Conservation (phyloP, 2,888 invertebrate genomes). For the Ditula angustiorana region DNA sequence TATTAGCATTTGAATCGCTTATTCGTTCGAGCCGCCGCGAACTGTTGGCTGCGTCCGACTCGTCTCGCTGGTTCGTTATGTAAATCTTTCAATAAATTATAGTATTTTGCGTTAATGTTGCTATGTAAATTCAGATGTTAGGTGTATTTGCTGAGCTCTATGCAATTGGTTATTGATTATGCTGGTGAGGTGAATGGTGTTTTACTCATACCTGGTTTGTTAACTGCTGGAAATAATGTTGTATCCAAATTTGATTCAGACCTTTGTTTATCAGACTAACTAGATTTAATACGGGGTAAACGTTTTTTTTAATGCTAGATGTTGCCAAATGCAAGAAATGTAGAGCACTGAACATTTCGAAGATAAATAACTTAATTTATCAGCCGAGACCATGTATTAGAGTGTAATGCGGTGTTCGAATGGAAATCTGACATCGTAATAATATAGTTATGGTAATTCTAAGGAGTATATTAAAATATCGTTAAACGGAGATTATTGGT, state of each 20-base stretch:
- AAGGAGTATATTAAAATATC: slow-evolving; percentile 18
- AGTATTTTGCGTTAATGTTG: slow-evolving; percentile 49
- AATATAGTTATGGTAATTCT: background rate
- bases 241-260: too few relatives aligned
- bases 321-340: slow-evolving; percentile 29
- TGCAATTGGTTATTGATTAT: background rate
- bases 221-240: too few relatives aligned
- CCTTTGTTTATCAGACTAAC: too few relatives aligned
- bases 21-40: slow-evolving; percentile 46
- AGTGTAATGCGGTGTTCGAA: slow-evolving; percentile 26
- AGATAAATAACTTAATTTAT: slow-evolving; percentile 68
- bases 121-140: slow-evolving; percentile 36
- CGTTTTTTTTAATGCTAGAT: background rate
- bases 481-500: slow-evolving; percentile 17
- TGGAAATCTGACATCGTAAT: slow-evolving; percentile 18
- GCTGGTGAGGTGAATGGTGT: background rate
- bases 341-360: slow-evolving; percentile 50
- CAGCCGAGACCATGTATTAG: slow-evolving; percentile 54
- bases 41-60: slow-evolving; percentile 47
- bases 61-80: slow-evolving; percentile 69
- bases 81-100: slow-evolving; percentile 70
- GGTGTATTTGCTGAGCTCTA: slow-evolving; percentile 13
- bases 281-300: background rate
- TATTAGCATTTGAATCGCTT: slow-evolving; percentile 84
- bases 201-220: background rate